These are phyloP conservation scores for Gymnorhina tibicen DNA, from an alignment of 2,113 vertebrate genomes.

Conservation along the genomic window DNA sequence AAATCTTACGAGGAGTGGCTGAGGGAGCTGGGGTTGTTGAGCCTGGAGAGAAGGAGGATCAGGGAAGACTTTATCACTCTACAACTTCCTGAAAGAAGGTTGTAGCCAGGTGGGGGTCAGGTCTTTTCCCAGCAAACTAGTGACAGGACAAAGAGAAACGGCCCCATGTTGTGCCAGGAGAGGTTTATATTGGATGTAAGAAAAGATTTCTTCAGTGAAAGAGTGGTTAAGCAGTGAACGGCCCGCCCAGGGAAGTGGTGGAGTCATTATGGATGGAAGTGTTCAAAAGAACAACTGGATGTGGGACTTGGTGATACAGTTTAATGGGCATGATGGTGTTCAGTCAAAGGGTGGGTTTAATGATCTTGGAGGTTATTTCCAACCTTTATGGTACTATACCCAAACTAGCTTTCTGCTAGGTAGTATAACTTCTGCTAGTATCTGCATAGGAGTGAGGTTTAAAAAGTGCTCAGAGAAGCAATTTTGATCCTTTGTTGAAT, in stretches of 20 bases:
- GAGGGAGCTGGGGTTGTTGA: neutral
- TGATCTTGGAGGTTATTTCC: neutral
- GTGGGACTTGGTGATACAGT: neutral
- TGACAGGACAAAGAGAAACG: neutral
- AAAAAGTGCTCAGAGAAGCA: neutral
- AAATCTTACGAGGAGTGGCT: neutral
- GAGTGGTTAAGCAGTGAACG: neutral
- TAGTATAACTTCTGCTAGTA: neutral
- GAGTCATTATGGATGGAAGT: neutral
- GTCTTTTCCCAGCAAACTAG: neutral
- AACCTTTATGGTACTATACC: neutral
- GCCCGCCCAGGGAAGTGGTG: neutral
- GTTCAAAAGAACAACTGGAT: neutral
- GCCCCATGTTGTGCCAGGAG: neutral
- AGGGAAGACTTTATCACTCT: neutral
- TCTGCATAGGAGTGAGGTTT: neutral
- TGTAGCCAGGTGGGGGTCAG: neutral
- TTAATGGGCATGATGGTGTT: neutral
- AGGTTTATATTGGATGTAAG: neutral
- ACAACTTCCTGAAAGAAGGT: neutral
- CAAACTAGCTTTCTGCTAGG: neutral
- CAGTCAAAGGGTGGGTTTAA: neutral
- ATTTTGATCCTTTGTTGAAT: neutral
- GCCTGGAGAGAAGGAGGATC: neutral
- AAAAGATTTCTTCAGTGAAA: neutral